phyloP scores from a whole-genome alignment of 1,140 invertebrate genomes.

The Bombus impatiens region DNA sequence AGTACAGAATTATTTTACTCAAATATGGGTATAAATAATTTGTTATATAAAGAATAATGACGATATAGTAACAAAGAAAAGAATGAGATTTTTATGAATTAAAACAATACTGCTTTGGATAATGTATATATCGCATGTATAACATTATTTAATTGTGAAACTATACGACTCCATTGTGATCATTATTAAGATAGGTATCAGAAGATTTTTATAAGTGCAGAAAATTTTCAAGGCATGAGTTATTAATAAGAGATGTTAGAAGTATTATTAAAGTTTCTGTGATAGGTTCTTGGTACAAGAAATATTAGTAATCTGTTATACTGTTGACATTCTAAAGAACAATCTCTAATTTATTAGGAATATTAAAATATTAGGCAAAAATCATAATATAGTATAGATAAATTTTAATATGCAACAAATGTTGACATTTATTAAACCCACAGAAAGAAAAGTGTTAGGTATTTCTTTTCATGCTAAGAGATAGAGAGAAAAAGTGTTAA shows the following conservation, averaged over 20 bases:
- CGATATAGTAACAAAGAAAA: neutral
- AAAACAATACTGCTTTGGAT: neutral
- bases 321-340: constrained; percentile 32
- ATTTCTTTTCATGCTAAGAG: neutral
- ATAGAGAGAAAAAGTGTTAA: constrained; percentile 14
- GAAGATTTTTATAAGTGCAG: constrained; percentile 46
- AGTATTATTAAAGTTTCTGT: constrained; percentile 17
- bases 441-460: constrained; percentile 23
- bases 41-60: neutral
- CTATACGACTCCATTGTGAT: constrained; percentile 33
- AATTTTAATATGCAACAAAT: constrained; percentile 32
- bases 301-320: constrained; percentile 39
- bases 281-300: constrained; percentile 38
- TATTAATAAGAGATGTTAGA: constrained; percentile 35
- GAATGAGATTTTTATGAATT: neutral
- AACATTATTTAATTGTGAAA: constrained; percentile 12
- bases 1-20: too few relatives aligned
- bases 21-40: neutral
- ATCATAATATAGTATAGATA: constrained; percentile 50
- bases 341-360: constrained; percentile 43
- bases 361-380: constrained; percentile 52
- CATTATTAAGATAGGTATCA: constrained; percentile 32
- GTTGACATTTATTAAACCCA: constrained; percentile 26
- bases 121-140: neutral
- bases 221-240: constrained; percentile 52